Base-by-base conservation (phyloP, 2,888 invertebrate species). In the Polyommatus iphigenia region DNA sequence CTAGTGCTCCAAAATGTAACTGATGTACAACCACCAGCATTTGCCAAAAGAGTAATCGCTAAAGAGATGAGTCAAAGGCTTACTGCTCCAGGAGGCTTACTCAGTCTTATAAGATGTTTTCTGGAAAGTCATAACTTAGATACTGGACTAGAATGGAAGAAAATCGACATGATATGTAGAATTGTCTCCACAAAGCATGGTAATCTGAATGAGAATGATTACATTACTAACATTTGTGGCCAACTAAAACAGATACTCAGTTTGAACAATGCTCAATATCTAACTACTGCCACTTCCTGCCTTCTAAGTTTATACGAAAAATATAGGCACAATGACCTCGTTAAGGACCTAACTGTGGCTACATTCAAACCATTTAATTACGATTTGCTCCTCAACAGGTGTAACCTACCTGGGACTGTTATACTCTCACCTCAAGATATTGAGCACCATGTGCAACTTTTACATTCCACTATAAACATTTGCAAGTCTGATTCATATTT, bases 161-260 rank as follows among this genome's bases (percentile, higher is more conserved):
- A 95, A 86, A 93, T 96, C 83, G 96, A 96, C 79, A 93, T 96
- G 82, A 94, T 97, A 79, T 95, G 96, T 76, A 95, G 95, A 88
- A 92, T 97, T 78, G 93, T 97, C 79, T 89, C 95, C 78, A 92
- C 93, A 50, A 94, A 92, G 82, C 94, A 95, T 82, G 95, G 95
- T 73, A 89, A 83, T 77, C 81, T 82, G 54, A 84, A 93, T 81
- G 87, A 92, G 54, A 87, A 87, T 62, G 90, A 94, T 77, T 96
- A 96, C 86, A 89, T 95, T n/a, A 82, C 83, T 71, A 95, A 94
- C 81, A 94, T 95, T 78, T 93, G 92, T 82, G 83, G 86, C 71
- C 95, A 96, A 88, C 83, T 96, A 24, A 83, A 91, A 18, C 86
- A 92, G 78, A 91, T 96, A 83, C 82, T 95, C 29, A 83, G 84